These are phyloP conservation scores for Microplitis manilae DNA, from an alignment of 2,888 invertebrate genomes.

Conservation along the genomic window DNA sequence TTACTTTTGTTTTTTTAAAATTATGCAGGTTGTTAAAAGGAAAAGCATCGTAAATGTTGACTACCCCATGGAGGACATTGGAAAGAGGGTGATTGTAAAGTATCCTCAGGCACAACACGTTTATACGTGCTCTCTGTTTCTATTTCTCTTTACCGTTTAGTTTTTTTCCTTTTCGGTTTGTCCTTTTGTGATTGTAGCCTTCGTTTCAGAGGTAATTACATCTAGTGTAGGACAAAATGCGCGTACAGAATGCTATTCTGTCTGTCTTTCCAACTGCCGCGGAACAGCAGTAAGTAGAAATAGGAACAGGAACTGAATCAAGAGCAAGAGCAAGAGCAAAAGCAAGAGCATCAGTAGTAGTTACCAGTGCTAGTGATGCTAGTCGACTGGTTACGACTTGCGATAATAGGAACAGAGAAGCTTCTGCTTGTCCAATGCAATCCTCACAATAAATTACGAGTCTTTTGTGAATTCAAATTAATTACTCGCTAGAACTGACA, in stretches of 20 bases:
- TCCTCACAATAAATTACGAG: constrained; percentile 8
- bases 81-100: constrained; percentile 55
- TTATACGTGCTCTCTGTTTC: constrained; percentile 32
- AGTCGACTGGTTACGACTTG: neutral
- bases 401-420: neutral
- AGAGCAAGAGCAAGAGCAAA: neutral
- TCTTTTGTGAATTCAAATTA: constrained; percentile 1
- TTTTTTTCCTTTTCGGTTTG: neutral
- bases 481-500: constrained; percentile 12
- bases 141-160: constrained; percentile 4
- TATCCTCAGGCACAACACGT: constrained; percentile 49
- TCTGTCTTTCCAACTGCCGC: constrained; percentile 14
- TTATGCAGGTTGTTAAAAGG: constrained; percentile 55
- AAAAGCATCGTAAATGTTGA: constrained; percentile 61
- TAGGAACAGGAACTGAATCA: neutral
- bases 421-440: neutral
- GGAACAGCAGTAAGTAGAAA: neutral
- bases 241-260: constrained; percentile 17
- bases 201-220: constrained; percentile 57
- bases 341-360: neutral
- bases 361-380: neutral
- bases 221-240: constrained; percentile 36
- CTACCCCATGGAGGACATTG: constrained; percentile 53
- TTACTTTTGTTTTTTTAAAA: constrained; percentile 29
- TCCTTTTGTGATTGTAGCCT: constrained; percentile 53